Percentiles rank a stretch among this genome's conserved stretches.
Conservation (phyloP, 2,888 invertebrate species). For the Papilio elwesi region DNA sequence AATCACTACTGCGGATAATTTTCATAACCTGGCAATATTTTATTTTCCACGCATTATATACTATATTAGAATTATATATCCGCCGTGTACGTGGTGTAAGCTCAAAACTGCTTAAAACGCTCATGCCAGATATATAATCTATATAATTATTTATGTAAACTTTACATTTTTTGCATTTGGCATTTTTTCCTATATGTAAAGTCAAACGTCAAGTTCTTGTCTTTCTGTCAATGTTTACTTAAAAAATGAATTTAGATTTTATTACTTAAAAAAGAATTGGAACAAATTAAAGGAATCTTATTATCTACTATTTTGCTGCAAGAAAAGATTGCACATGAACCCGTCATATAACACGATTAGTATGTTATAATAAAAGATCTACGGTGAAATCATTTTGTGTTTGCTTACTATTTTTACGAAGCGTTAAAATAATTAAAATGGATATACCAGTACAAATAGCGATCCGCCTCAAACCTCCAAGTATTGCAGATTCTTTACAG, state of each 20-base stretch:
- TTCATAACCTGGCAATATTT: too few species aligned
- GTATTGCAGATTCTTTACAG: conserved; percentile 80
- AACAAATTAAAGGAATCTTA: background rate
- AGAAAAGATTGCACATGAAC: background rate
- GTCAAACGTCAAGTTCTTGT: background rate
- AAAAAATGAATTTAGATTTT: background rate
- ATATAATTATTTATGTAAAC: too few species aligned
- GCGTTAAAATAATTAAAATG: conserved; percentile 70
- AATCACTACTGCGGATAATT: too few species aligned
- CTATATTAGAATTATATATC: too few species aligned
- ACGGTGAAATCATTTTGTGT: conserved; percentile 1
- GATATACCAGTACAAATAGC: conserved; percentile 90
- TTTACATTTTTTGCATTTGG: background rate
- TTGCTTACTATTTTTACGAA: conserved; percentile 29
- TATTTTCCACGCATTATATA: too few species aligned
- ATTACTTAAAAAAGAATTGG: background rate
- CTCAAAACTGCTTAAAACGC: too few species aligned
- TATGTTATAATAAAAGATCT: conserved; percentile 6
- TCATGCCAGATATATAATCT: too few species aligned
- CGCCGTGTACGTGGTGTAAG: too few species aligned
- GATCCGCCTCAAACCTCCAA: conserved; percentile 86
- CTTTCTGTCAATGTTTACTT: background rate
- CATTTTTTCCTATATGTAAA: background rate
- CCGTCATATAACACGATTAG: background rate
- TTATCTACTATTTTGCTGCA: background rate